These are phyloP conservation scores for Dendroctonus ponderosae DNA, from an alignment of 1,140 invertebrate species.

Conservation along the genomic window DNA sequence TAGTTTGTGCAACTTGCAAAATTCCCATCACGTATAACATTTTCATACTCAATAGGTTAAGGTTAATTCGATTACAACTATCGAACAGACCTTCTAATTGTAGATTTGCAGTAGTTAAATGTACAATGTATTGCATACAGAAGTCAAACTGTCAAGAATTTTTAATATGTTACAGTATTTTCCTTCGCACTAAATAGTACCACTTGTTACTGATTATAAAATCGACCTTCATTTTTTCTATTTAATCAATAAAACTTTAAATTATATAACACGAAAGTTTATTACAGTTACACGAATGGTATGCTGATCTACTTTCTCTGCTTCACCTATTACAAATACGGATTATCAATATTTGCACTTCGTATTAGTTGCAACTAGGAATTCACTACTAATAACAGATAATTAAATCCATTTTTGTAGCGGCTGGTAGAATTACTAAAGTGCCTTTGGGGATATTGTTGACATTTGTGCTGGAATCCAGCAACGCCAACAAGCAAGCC, in stretches of 20 bases:
- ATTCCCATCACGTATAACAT: not conserved
- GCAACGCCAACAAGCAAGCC: too few relatives aligned
- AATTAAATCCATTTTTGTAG: too few relatives aligned
- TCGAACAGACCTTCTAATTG: too few relatives aligned
- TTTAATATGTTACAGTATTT: too few relatives aligned
- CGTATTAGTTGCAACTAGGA: slow-evolving; percentile 12
- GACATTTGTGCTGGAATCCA: too few relatives aligned
- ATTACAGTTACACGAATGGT: slow-evolving; percentile 11
- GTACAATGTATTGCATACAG: too few relatives aligned
- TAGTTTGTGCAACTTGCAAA: too few relatives aligned
- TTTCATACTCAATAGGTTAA: slow-evolving; percentile 1
- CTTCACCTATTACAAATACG: slow-evolving; percentile 6
- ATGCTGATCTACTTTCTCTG: slow-evolving; percentile 15
- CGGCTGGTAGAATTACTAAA: too few relatives aligned
- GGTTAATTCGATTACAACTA: not conserved
- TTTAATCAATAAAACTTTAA: slow-evolving; percentile 13
- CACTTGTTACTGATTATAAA: not conserved
- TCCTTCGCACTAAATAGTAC: not conserved
- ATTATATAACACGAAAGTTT: slow-evolving; percentile 11
- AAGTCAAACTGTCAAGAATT: too few relatives aligned
- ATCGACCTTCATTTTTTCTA: not conserved
- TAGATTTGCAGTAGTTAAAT: too few relatives aligned
- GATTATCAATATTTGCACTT: slow-evolving; percentile 7
- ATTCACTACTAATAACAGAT: not conserved
- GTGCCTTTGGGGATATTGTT: too few relatives aligned